A percentile compares a stretch with the other conserved stretches of the same genome.
These are phyloP conservation scores for Rhyacophila evoluta DNA, from an alignment of 2,888 invertebrate genomes.

Conservation along the genomic window DNA sequence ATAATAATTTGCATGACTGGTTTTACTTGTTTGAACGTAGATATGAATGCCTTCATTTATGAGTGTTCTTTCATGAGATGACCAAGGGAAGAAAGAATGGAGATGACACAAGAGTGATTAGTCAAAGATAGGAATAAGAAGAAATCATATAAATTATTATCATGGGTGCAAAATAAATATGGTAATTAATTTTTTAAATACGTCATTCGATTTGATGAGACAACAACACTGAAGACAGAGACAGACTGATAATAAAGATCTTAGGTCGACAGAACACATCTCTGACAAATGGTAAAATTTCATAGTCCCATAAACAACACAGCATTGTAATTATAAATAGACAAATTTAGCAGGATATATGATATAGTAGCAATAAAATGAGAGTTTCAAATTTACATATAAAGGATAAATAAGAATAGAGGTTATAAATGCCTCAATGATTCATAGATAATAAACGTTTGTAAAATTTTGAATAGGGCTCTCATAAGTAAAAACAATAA, in stretches of 20 bases:
- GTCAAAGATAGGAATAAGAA: neutral
- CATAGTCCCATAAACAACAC: neutral
- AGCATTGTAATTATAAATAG: too few relatives aligned
- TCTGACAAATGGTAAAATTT: neutral
- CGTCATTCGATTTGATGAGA: neutral
- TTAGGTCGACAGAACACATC: neutral
- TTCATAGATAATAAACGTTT: too few relatives aligned
- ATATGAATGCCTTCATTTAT: neutral
- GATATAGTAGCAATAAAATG: too few relatives aligned
- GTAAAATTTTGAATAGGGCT: too few relatives aligned
- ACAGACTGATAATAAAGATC: neutral
- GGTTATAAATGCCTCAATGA: too few relatives aligned
- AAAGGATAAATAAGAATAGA: too few relatives aligned
- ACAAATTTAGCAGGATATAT: too few relatives aligned
- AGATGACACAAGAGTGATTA: neutral
- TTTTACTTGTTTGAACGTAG: neutral
- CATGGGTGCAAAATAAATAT: neutral
- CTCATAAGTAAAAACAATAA: too few relatives aligned
- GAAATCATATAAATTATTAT: neutral
- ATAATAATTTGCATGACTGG: neutral
- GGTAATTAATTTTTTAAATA: neutral
- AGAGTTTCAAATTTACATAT: too few relatives aligned
- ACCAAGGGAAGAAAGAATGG: neutral
- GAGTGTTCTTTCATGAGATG: constrained; percentile 22
- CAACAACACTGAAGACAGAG: constrained; percentile 1